A percentile compares a stretch with the other conserved stretches of the same genome.
Conservation (phyloP, 2,113 vertebrate genomes). For the Probosciger aterrimus region DNA sequence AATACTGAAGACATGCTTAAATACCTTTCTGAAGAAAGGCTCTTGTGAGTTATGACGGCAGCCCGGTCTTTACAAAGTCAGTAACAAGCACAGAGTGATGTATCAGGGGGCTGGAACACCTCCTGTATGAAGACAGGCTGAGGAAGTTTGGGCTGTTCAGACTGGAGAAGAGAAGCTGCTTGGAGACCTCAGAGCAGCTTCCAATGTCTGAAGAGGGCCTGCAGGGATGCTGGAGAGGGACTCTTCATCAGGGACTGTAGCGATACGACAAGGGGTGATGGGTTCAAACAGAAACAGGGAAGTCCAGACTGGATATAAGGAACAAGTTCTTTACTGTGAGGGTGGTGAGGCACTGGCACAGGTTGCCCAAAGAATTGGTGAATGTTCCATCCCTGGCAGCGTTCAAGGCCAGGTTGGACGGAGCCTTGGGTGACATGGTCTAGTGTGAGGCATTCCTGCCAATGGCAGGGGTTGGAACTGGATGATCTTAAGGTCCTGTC, state of each 20-base stretch:
- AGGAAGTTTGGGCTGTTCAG: not conserved
- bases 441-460: not conserved
- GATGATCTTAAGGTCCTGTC: not conserved
- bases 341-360: not conserved
- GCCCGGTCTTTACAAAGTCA: not conserved
- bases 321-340: not conserved
- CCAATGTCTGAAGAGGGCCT: not conserved
- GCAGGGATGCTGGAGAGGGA: not conserved
- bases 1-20: not conserved
- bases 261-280: not conserved
- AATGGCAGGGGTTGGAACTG: not conserved
- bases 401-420: not conserved
- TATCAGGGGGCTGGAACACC: not conserved
- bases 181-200: not conserved
- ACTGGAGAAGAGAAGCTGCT: not conserved
- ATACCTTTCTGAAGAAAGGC: not conserved
- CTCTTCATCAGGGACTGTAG: not conserved
- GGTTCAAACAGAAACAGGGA: not conserved
- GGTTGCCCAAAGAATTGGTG: not conserved
- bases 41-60: not conserved
- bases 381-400: not conserved
- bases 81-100: not conserved
- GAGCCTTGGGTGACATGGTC: not conserved
- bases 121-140: not conserved
- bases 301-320: not conserved